phyloP scores from a whole-genome alignment of 2,888 invertebrate genomes.

The Heterodera filipjevi region DNA sequence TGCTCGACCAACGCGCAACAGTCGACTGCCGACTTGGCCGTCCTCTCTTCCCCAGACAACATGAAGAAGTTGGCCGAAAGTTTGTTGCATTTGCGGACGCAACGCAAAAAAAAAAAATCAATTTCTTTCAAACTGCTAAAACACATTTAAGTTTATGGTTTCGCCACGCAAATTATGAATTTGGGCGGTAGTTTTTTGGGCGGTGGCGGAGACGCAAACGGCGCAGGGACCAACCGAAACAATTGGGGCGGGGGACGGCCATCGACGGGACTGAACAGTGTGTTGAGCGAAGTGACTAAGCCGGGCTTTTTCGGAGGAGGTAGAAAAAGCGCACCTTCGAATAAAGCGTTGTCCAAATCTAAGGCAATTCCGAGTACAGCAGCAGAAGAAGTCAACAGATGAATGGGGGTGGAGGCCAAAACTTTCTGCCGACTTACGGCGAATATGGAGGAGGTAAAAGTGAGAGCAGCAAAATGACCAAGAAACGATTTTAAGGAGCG shows the following conservation, averaged over 20 bases:
- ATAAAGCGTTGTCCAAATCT: too few relatives aligned
- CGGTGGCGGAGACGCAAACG: conserved; percentile 22
- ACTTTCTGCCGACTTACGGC: neutral
- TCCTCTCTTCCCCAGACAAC: neutral
- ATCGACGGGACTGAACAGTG: neutral
- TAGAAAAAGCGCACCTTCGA: neutral
- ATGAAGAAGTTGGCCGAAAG: conserved; percentile 16
- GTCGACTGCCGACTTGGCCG: neutral
- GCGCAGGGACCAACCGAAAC: neutral
- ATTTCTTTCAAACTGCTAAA: too few relatives aligned
- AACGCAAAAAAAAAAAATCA: too few relatives aligned
- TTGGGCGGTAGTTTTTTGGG: conserved; percentile 35
- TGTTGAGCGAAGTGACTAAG: neutral
- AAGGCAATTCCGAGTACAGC: neutral
- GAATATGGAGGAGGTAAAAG: conserved; percentile 25
- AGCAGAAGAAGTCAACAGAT: neutral
- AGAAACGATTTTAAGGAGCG: neutral
- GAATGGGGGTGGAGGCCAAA: neutral
- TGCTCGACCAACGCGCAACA: neutral
- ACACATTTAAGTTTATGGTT: conserved; percentile 30
- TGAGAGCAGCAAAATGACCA: neutral
- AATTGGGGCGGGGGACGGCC: neutral
- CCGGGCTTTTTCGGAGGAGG: neutral
- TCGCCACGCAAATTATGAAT: conserved; percentile 38
- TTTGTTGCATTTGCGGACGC: too few relatives aligned